Conservation (phyloP, 92 coral and sea anemone genomes). For the Metridium senile region DNA sequence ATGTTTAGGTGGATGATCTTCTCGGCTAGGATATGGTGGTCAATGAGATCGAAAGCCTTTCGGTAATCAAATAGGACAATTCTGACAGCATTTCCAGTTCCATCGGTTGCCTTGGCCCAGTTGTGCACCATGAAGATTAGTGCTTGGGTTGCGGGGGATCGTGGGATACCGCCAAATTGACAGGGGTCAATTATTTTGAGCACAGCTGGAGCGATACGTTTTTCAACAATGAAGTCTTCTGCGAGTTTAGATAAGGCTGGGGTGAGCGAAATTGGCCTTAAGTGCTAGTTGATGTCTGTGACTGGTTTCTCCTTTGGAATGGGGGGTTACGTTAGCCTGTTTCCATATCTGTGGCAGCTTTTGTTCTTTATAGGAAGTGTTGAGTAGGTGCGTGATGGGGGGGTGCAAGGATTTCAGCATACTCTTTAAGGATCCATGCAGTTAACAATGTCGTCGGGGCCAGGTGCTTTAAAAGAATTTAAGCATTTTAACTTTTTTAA, state of each 20-base stretch:
- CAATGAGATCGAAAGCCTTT: constrained; percentile 46
- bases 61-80: constrained; percentile 30
- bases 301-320: constrained; percentile 33
- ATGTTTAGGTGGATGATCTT: constrained; percentile 19
- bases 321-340: constrained; percentile 20
- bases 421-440: constrained; percentile 22
- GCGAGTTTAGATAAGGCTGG: constrained; percentile 27
- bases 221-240: constrained; percentile 22
- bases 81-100: constrained; percentile 42
- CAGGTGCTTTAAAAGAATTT: constrained; percentile 24
- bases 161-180: constrained; percentile 31
- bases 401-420: constrained; percentile 17
- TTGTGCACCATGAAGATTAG: constrained; percentile 41
- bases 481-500: too few species aligned
- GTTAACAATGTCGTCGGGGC: constrained; percentile 27
- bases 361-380: constrained; percentile 12
- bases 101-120: constrained; percentile 36
- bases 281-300: constrained; percentile 6
- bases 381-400: constrained; percentile 23
- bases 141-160: constrained; percentile 25
- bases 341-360: constrained; percentile 23
- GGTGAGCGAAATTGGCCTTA: constrained; percentile 34
- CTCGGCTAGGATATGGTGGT: constrained; percentile 23
- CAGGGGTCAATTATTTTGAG: constrained; percentile 4
- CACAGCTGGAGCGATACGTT: constrained; percentile 5